Evolutionary conservation across 2,113 vertebrate genomes (phyloP), one percentile per base, ranked within the genome.

Genomic region (Saimiri boliviensis): DNA sequence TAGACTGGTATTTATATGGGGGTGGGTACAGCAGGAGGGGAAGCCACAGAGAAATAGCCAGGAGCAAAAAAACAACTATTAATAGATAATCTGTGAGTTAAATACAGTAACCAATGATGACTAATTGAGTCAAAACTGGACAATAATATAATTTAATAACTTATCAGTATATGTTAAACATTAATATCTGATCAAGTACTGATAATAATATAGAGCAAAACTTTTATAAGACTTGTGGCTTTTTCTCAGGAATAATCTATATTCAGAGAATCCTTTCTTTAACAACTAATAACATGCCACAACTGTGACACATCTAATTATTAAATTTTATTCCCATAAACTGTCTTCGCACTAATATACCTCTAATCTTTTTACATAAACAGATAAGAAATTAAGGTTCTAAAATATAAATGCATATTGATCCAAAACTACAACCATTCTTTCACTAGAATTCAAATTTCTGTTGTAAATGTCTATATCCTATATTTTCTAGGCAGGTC

Each of bases 401-500:
- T 80, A 80, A 79, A 60, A 89, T 86, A 74, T 8, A 74, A 88
- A 86, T 76, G 2, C 2, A 58, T 16, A 89, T 23, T 84, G 23
- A 93, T 60, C 16, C 40, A 81, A 95, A 83, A 77, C 25, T 25
- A 35, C 42, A 94, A 73, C 21, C 60, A 63, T 42, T 93, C 54
- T 79, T 56, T 73, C 63, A 70, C 1, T 21, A 11, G n/a, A 93
- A 77, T 45, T 74, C 63, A 70, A 96, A 77, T 32, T 49, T 93
- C 40, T 74, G 35, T 40, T 87, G 5, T 87, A 87, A 79, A 76
- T 81, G 49, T 93, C 74, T 86, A 80, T n/a, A 73, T 42, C 42
- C 30, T 19, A 2, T 70, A 81, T 89, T 89, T 97, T 83, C 88
- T 80, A 93, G 83, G 58, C 86, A 93, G 82, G 73, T 89, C 81